phyloP scores from a whole-genome alignment of 2,797 vertebrate genomes.

The Chelmon rostratus region DNA sequence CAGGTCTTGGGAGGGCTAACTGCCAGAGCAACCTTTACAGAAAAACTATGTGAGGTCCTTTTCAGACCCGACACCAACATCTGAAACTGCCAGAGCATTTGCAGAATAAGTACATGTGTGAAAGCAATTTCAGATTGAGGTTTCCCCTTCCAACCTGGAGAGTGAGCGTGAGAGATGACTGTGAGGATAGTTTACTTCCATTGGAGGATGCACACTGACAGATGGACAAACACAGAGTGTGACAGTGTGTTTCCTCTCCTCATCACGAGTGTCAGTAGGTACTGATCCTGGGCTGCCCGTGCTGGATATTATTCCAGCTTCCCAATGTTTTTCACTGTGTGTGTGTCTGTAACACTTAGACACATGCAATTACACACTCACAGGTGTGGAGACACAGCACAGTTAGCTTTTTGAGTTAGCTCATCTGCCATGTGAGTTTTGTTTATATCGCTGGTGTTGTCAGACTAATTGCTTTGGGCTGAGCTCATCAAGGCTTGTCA shows the following conservation, averaged over 20 bases:
- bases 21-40: background rate
- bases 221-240: slow-evolving; percentile 2
- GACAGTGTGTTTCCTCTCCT: slow-evolving; percentile 12
- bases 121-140: slow-evolving; percentile 12
- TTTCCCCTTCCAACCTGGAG: background rate
- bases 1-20: background rate
- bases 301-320: background rate
- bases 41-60: background rate
- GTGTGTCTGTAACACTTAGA: background rate
- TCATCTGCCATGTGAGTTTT: slow-evolving; percentile 24
- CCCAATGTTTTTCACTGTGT: background rate
- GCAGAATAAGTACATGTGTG: background rate
- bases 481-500: slow-evolving; percentile 6
- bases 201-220: slow-evolving; percentile 1
- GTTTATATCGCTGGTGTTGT: slow-evolving; percentile 32
- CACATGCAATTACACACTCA: background rate
- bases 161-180: background rate
- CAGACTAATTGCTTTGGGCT: slow-evolving; percentile 5
- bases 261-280: background rate
- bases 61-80: background rate
- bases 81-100: background rate
- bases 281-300: background rate
- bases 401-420: slow-evolving; percentile 20
- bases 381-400: slow-evolving; percentile 26
- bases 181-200: background rate